Percentiles rank a stretch among this genome's conserved stretches.
Evolutionary conservation across 2,888 invertebrate species (phyloP).

Genomic region (Athrips mouffetella): DNA sequence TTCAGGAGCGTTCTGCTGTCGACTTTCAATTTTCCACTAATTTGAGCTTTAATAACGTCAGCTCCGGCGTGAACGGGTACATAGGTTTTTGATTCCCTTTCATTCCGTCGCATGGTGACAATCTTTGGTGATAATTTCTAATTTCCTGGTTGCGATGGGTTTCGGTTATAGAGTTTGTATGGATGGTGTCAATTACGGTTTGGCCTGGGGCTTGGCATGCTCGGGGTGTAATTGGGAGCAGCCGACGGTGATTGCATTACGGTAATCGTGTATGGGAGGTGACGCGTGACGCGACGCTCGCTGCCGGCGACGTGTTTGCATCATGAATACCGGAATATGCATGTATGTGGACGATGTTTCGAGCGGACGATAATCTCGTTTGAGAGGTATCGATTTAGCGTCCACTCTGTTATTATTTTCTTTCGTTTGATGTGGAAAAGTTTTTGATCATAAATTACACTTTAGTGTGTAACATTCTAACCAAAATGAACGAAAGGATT

Average conservation of each 20-base stretch:
- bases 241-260: conserved; percentile 16
- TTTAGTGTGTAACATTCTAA: too few species aligned
- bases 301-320: neutral
- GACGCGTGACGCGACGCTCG: conserved; percentile 36
- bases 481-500: too few species aligned
- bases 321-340: neutral
- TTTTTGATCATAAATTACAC: too few species aligned
- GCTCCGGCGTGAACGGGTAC: neutral
- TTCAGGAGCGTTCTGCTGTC: neutral
- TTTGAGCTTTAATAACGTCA: conserved; percentile 7
- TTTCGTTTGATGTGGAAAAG: too few species aligned
- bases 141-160: conserved; percentile 17
- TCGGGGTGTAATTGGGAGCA: conserved; percentile 1
- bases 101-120: conserved; percentile 3
- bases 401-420: too few species aligned
- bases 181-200: conserved; percentile 4
- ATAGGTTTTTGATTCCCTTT: neutral
- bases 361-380: too few species aligned
- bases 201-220: neutral
- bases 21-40: conserved; percentile 13
- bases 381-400: too few species aligned
- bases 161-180: neutral
- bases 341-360: neutral
- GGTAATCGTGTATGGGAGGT: conserved; percentile 51
- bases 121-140: conserved; percentile 15